Evolutionary conservation across 2,797 vertebrate genomes (phyloP).

Genomic region (Ciconia nigra): DNA sequence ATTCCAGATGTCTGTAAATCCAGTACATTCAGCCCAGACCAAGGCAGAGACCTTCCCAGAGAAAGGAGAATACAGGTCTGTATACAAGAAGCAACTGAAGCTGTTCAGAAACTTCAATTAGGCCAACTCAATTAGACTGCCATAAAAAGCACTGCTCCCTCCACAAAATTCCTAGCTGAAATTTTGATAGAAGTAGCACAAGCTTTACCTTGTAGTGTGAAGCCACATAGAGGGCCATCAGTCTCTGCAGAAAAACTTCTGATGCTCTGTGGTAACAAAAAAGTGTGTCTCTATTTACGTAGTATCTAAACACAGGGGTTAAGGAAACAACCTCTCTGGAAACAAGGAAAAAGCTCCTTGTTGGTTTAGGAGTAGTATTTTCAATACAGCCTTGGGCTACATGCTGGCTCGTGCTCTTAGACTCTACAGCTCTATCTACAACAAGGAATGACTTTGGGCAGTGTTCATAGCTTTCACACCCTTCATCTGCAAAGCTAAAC

Average conservation of each 20-base stretch:
- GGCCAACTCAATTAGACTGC: neutral
- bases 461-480: neutral
- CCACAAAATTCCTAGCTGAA: neutral
- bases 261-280: conserved; percentile 98
- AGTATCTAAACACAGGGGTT: conserved; percentile 82
- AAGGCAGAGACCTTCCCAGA: neutral
- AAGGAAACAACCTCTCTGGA: conserved; percentile 62
- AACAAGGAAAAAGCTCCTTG: neutral
- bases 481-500: neutral
- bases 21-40: neutral
- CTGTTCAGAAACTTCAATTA: neutral
- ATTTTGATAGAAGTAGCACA: neutral
- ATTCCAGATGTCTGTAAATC: neutral
- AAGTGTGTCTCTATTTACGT: conserved; percentile 95
- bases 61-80: neutral
- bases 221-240: conserved; percentile 96
- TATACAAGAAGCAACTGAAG: neutral
- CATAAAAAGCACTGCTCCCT: neutral
- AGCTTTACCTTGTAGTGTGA: conserved; percentile 94
- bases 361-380: neutral
- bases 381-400: neutral
- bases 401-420: neutral
- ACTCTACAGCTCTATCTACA: neutral
- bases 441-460: neutral
- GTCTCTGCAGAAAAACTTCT: conserved; percentile 91